Base-by-base conservation (phyloP, 1,140 invertebrate species). In the Macrotrachela quadricornifera region DNA sequence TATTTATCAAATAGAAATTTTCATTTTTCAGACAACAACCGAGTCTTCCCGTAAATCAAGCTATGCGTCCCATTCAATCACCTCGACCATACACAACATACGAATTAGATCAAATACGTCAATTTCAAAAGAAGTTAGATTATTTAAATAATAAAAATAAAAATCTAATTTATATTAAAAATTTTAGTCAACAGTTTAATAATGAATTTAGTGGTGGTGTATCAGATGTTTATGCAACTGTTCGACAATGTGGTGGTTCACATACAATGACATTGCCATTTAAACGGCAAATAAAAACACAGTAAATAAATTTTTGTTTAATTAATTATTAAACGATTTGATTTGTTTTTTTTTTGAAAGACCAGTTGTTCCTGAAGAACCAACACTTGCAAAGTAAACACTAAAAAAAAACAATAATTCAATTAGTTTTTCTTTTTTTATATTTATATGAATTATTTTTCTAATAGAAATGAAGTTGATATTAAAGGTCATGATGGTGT, bases 21-120 rank as follows among this genome's bases (percentile, higher is more conserved):
- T n/a, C n/a, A 43, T 51, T 8, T 14, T 55, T n/a, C 49, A 67
- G 63, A 11, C 60, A 64, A 30, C 56, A 64, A 13, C 58, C 62
- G 18, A 60, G 63, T 13, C 55, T 67, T 18, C 65, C 67, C 15
- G 49, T 56, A 14, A 59, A 57, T 38, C 58, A 54, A 52, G 63
- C 60, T 39, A 45, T 69, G 48, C 62, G 63, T 36, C 58, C 59
- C 10, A 63, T 60, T 10, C 58, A 61, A 45, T 68, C 65, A 14
- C 60, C 63, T 10, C 53, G 67, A 52, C 68, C 68, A 1, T 70
- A 70, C 54, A 69, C 65, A 10, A 68, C 64, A 6, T 69, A 61
- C 56, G 66, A 69, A 57, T 57, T 70, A 41, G 66, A 70, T 44
- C 64, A 65, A 54, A 70, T 70, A 21, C 57, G 68, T 48, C 68